Evolutionary conservation across 1,140 invertebrate species (phyloP).

Genomic region (Sycophila sp.): DNA sequence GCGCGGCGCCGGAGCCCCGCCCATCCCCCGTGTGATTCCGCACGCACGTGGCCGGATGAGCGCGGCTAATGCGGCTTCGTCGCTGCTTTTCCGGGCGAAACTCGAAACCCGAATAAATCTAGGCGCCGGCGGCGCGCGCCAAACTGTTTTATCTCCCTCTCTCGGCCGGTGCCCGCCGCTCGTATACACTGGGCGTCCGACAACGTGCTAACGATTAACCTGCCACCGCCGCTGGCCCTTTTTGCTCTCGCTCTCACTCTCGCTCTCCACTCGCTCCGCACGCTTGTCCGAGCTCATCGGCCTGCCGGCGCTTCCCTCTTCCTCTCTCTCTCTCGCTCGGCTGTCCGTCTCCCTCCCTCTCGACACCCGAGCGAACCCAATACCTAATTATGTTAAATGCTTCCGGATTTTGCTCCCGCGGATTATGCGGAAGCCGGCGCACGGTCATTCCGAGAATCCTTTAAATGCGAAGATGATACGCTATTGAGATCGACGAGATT

Average conservation of each 20-base stretch:
- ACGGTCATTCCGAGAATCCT: background rate
- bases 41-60: slow-evolving; percentile 23
- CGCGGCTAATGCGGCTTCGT: slow-evolving; percentile 9
- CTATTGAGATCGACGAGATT: too few species aligned
- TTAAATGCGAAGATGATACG: background rate
- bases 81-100: slow-evolving; percentile 33
- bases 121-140: slow-evolving; percentile 18
- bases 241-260: too few species aligned
- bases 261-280: too few species aligned
- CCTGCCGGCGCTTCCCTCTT: too few species aligned
- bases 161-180: too few species aligned
- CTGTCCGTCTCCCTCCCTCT: slow-evolving; percentile 32
- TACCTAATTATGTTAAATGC: slow-evolving; percentile 66
- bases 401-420: slow-evolving; percentile 63
- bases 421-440: slow-evolving; percentile 54
- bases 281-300: too few species aligned
- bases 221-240: slow-evolving; percentile 9
- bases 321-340: too few species aligned
- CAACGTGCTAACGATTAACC: slow-evolving; percentile 63
- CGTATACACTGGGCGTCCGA: too few species aligned
- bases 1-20: too few species aligned
- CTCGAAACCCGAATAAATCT: slow-evolving; percentile 31
- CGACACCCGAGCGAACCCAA: slow-evolving; percentile 51
- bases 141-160: slow-evolving; percentile 58
- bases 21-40: too few species aligned